A percentile compares a stretch with the other conserved stretches of the same genome.
Conservation (phyloP, 2,888 invertebrate genomes). For the Drosophila dives region DNA sequence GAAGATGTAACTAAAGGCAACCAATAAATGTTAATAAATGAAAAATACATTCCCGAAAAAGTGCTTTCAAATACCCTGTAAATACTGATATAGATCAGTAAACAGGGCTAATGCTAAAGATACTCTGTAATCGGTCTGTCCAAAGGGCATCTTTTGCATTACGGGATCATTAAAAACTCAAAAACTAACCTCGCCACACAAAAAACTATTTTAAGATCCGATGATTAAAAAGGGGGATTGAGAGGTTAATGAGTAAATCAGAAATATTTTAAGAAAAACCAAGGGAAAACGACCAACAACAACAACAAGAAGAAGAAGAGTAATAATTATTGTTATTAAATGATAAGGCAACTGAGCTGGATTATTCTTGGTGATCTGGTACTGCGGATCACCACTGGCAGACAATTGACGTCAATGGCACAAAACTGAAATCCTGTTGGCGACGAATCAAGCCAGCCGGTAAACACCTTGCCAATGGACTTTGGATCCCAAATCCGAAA, state of each 20-base stretch:
- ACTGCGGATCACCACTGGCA: constrained; percentile 19
- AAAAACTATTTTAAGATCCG: neutral
- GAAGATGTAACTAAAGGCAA: neutral
- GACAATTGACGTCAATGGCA: constrained; percentile 69
- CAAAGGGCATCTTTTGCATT: neutral
- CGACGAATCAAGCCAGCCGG: constrained; percentile 46
- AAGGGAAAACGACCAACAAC: neutral
- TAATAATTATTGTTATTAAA: neutral
- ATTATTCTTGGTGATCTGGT: constrained; percentile 32
- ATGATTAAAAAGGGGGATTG: neutral
- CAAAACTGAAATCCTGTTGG: constrained; percentile 61
- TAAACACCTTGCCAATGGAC: constrained; percentile 72
- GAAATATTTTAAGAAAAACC: constrained; percentile 6
- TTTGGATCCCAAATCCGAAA: constrained; percentile 44
- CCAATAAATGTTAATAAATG: neutral
- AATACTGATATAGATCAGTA: neutral
- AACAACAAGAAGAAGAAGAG: constrained; percentile 30
- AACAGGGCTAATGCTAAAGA: neutral
- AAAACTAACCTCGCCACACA: neutral
- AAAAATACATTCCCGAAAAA: neutral
- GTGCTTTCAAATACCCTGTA: neutral
- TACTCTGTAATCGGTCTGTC: neutral
- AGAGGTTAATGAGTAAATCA: neutral
- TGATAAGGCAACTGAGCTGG: constrained; percentile 50
- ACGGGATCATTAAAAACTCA: neutral